Evolutionary conservation across 2,797 vertebrate species (phyloP), one percentile per base, ranked within the genome.

Genomic region (Serranus cabrilla): DNA sequence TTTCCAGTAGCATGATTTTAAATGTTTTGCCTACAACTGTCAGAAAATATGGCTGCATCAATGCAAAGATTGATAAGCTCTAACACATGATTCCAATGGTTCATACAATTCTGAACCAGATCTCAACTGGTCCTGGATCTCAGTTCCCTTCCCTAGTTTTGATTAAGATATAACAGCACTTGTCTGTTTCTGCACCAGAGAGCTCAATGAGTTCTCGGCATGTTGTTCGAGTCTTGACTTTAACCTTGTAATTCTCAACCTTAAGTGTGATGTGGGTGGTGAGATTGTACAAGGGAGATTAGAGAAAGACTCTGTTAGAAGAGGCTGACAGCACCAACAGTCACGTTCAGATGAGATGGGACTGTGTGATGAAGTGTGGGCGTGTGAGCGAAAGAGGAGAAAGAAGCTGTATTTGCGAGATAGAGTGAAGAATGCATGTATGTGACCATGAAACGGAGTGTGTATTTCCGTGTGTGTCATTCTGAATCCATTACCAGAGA

Each of bases 401-500:
- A 40, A 18, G 27, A 20, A 55, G 49, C 18, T 45, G 40, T 42
- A 21, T 14, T 20, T 11, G 55, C 7, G 16, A 57, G 20, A 18
- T 25, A 50, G 16, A 1, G 3, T 23, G 2, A 39, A n/a, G 18
- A 39, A 59, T 11, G 18, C 18, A 18, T 66, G 49, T 12, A 14
- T 54, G 34, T 55, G 43, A 69, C 27, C 8, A 25, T 70, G 46
- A 34, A 54, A 66, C 21, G 21, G 17, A 43, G 56, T 31, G 18
- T 52, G 31, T 46, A 25, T 61, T 71, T 43, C 31, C 27, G 57
- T 69, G 58, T 51, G 71, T 78, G 59, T 77, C 51, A 37, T 11
- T 58, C 46, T 71, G 60, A 81, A 78, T 78, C 77, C 78, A 75
- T 91, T 85, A 83, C 74, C 40, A 27, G 74, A 52, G 70, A 80